Evolutionary conservation across 2,888 invertebrate genomes (phyloP).

Genomic region (Rhogogaster chlorosoma): DNA sequence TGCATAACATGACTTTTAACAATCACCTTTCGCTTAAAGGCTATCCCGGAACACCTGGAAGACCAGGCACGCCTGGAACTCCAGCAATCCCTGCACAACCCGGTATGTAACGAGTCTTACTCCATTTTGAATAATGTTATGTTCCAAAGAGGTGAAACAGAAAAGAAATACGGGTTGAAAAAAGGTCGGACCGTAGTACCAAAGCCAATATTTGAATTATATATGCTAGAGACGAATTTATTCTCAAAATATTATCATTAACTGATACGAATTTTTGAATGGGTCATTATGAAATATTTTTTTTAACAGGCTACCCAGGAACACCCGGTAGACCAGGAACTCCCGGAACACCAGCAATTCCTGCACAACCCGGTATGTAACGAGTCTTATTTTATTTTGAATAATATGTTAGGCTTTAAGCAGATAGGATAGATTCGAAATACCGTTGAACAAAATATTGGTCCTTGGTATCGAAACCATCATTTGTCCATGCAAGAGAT

Average conservation of each 20-base stretch:
- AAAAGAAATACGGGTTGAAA: not conserved
- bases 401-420: not conserved
- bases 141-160: not conserved
- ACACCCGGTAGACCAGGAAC: constrained; percentile 65
- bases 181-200: not conserved
- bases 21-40: not conserved
- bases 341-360: constrained; percentile 64
- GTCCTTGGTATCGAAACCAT: no score
- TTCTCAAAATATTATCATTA: not conserved
- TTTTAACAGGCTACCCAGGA: constrained; percentile 56
- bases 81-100: constrained; percentile 63
- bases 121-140: not conserved
- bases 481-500: not conserved
- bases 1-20: not conserved
- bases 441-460: no score
- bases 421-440: not conserved
- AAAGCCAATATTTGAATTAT: not conserved
- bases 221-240: not conserved
- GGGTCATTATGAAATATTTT: constrained; percentile 26
- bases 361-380: constrained; percentile 54
- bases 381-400: not conserved
- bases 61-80: constrained; percentile 69
- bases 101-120: constrained; percentile 50
- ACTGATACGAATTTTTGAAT: not conserved
- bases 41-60: constrained; percentile 57